Base-by-base conservation (phyloP, 53 echinoderm and acorn worm species). In the Patiria pectinifera region DNA sequence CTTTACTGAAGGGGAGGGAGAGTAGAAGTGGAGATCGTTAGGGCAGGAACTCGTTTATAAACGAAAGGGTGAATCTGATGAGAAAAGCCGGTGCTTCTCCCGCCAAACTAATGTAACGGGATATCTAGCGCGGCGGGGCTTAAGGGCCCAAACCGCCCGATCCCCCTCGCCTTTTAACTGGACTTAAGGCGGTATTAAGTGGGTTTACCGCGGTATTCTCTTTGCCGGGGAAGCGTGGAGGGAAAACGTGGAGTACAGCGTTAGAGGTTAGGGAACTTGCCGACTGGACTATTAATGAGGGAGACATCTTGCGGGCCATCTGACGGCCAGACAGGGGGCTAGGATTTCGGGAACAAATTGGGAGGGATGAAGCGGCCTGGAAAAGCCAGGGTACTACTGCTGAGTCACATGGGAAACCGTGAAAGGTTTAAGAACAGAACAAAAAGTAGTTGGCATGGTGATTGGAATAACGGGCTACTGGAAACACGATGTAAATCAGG, bases 281-380 rank as follows among this genome's bases (percentile, higher is more conserved):
- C 74, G 72, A 86, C 48, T 70, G 72, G 26, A 46, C 53, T 77
- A 87, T 87, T 87, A 24, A 61, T 72, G 59, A 76, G 59, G 77
- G 87, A 87, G 77, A 90, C 90, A 90, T 90, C 80, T 80, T 43
- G 35, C 25, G 90, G 69, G 69, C 80, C 90, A 90, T 81, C 90
- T 90, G 66, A 80, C 35, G 59, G 21, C 16, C 7, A 47, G 44
- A 58, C 45, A 46, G 59, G 7, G 21, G 26, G 43, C 59, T 61
- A 6, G 88, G 88, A 76, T 61, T 78, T 88, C 77, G 78, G 62
- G 14, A 78, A 78, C 88, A 88, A 88, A 88, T 88, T 88, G 66
- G 66, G 66, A 66, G 66, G 66, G 66, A 66, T 66, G 66, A 88
- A 77, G 79, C 45, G 75, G 21, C 48, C 44, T 77, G 24, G 86